These are phyloP conservation scores for Chaetodon trifascialis DNA, from an alignment of 2,113 vertebrate species.

Conservation along the genomic window DNA sequence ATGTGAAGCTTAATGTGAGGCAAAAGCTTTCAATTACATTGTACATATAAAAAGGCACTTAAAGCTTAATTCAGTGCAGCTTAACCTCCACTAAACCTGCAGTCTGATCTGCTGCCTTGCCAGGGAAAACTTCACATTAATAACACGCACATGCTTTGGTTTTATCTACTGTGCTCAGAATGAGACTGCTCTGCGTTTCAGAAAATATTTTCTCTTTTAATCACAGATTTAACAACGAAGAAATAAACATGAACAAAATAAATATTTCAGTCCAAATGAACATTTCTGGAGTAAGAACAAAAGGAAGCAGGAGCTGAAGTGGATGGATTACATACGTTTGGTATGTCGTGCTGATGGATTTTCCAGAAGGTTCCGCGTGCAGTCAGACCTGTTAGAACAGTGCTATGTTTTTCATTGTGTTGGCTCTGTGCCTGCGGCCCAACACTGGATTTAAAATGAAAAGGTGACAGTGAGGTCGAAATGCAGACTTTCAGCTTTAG, in stretches of 20 bases:
- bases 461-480: not conserved
- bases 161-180: not conserved
- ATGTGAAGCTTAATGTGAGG: not conserved
- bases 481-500: conserved; percentile 78
- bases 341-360: conserved; percentile 25
- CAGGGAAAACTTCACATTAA: not conserved
- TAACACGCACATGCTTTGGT: not conserved
- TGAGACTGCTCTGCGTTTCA: not conserved
- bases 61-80: not conserved
- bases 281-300: not conserved
- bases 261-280: conserved; percentile 6
- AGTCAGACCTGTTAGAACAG: not conserved
- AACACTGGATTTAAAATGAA: not conserved
- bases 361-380: conserved; percentile 19
- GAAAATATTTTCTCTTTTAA: conserved; percentile 29
- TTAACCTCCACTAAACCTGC: not conserved
- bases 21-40: not conserved
- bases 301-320: not conserved
- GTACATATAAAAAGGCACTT: not conserved
- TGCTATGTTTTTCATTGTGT: conserved; percentile 8
- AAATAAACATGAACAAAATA: not conserved
- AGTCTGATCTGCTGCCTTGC: not conserved
- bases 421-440: not conserved
- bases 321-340: conserved; percentile 1
- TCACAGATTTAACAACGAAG: not conserved